Base-by-base conservation (phyloP, 2,888 invertebrate species). In the Lepidonotus clava region DNA sequence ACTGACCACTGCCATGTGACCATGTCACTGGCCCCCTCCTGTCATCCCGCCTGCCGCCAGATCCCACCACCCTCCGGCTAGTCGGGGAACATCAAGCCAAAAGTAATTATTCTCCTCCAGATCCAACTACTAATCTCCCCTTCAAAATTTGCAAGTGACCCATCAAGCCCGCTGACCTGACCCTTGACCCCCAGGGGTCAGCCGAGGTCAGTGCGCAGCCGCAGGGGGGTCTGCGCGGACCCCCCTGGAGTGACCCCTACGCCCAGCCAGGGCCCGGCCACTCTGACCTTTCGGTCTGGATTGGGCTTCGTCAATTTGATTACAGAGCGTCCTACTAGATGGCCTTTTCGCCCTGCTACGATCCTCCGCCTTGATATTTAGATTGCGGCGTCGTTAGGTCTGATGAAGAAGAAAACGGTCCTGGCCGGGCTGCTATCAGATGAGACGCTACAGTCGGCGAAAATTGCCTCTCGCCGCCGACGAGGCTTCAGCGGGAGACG, bases 101-200 rank as follows among this genome's bases (percentile, higher is more conserved):
- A 71, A 71, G 21, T 38, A 71, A 71, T 71, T 71, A 71, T 71
- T 71, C 71, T 34, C 18, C 36, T 71, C 71, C 71, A 71, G 36
- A 71, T 71, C 71, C 71, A 71, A 71, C 71, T 71, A 71, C 34
- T 71, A 71, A 71, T 71, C 71, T 71, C 24, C 38, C 71, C 71
- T n/a, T 71, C 71, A 14, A 71, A 71, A 71, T 71, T 71, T 71
- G 71, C 36, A 71, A 38, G 71, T 5, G 71, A 71, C 71, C 71
- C 71, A 71, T 71, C 71, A 71, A 71, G 34, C 36, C 38, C 71
- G 71, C 71, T 38, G 34, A 34, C 71, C 38, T 71, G 71, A 34
- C 38, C 71, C 21, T 1, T 71, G 36, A 71, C 71, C 71, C 24
- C 21, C 21, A 34, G 24, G 71, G 66, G 66, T 71, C 38, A 38